Percentiles rank a stretch among this genome's conserved stretches.
Evolutionary conservation across 2,797 vertebrate genomes (phyloP).

Genomic region (Sparidentex hasta): DNA sequence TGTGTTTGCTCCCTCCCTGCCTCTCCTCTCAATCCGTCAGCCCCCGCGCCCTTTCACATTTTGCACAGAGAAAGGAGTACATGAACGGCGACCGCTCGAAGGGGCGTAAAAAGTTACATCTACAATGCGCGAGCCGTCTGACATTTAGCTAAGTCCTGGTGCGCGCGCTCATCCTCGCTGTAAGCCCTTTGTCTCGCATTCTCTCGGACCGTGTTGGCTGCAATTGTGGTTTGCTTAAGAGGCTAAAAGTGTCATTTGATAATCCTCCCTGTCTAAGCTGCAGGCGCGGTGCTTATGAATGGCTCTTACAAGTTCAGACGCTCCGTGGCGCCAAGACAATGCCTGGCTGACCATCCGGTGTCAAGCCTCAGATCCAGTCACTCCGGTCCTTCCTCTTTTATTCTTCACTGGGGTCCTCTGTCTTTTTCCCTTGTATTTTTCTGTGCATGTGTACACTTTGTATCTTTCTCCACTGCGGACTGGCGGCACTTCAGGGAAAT

Average conservation of each 20-base stretch:
- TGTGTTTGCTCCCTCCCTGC: slow-evolving; percentile 20
- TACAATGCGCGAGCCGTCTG: slow-evolving; percentile 66
- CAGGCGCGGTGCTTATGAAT: slow-evolving; percentile 59
- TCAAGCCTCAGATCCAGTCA: slow-evolving; percentile 13
- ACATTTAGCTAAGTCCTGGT: slow-evolving; percentile 74
- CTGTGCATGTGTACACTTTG: not conserved
- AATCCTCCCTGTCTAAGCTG: slow-evolving; percentile 81
- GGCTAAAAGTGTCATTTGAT: slow-evolving; percentile 78
- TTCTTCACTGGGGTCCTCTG: slow-evolving; percentile 9
- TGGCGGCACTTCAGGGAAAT: slow-evolving; percentile 42
- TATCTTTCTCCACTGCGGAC: slow-evolving; percentile 21
- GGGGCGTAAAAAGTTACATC: slow-evolving; percentile 40
- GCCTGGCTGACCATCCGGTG: slow-evolving; percentile 50
- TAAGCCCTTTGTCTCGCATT: slow-evolving; percentile 61
- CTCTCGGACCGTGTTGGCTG: slow-evolving; percentile 62
- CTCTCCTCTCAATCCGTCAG: slow-evolving; percentile 7
- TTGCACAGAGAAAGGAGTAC: slow-evolving; percentile 48
- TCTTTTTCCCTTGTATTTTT: not conserved
- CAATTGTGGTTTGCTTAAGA: slow-evolving; percentile 73
- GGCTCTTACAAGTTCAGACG: slow-evolving; percentile 65
- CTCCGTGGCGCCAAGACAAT: slow-evolving; percentile 46
- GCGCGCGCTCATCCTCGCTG: slow-evolving; percentile 38
- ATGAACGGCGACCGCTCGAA: slow-evolving; percentile 40
- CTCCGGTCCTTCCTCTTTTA: slow-evolving; percentile 17
- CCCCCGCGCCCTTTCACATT: slow-evolving; percentile 35